Evolutionary conservation across 2,888 invertebrate species (phyloP), one percentile per base, ranked within the genome.

Genomic region (Gnatocerus cornutus): DNA sequence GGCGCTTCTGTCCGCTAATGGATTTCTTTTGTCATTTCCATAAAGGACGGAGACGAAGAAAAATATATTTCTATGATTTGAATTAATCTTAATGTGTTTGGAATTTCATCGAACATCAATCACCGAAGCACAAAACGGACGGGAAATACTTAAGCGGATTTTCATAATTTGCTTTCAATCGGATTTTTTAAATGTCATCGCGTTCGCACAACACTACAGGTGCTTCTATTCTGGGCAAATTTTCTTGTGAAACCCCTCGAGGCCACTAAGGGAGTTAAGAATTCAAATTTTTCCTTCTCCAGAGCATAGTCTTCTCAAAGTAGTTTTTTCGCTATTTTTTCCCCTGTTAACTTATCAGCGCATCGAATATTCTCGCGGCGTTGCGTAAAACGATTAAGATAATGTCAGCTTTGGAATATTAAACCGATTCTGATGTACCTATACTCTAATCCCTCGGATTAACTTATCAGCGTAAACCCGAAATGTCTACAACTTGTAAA

Each of bases 81-180:
- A 56, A 56, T 56, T 56, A 56, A 56, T 43, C 29, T 56, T 56
- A 56, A 56, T 56, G 56, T 56, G 16, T 59, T 59, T 46, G 46
- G 14, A 46, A 59, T 46, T 59, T 56, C 29, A 43, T 43, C 56
- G 46, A 59, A 45, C 45, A 59, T 59, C 59, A 59, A 46, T 59
- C 59, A 45, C 9, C 30, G 14, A 59, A 33, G 41, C 45, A 46
- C 39, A 39, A 14, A 33, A 43, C 45, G 13, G 14, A 5, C 27
- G 3, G 13, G 14, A 46, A 43, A 29, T 29, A 9, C 45, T 59
- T 59, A 45, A 56, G 41, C 41, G 43, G 41, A 56, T 56, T 56
- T 43, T 43, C 43, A 43, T 56, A 43, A 56, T 56, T 43, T 56
- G 56, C 43, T 43, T 55, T 12, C 41, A 43, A 2, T 56, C 8